phyloP scores from a whole-genome alignment of 2,113 vertebrate species.

The Todiramphus saurophagus region DNA sequence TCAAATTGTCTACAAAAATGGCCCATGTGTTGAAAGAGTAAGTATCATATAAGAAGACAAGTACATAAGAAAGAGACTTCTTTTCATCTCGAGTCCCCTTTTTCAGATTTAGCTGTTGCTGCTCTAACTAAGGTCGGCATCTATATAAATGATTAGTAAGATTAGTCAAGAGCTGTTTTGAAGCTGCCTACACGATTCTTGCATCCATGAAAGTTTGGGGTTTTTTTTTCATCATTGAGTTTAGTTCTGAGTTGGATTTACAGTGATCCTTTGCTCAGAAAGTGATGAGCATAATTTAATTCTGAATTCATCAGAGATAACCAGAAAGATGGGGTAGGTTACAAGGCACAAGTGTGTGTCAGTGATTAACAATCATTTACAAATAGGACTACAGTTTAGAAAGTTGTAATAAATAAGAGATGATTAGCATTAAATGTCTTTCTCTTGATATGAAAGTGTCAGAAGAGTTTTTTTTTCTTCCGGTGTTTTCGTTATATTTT shows the following conservation, averaged over 20 bases:
- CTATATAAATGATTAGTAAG: conserved; percentile 56
- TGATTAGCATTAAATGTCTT: background rate
- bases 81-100: conserved; percentile 20
- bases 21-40: conserved; percentile 63
- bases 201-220: background rate
- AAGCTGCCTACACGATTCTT: conserved; percentile 43
- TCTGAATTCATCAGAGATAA: conserved; percentile 4
- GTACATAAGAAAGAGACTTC: conserved; percentile 46
- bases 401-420: conserved; percentile 29
- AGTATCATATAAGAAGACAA: conserved; percentile 43
- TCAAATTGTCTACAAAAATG: conserved; percentile 64
- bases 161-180: conserved; percentile 58
- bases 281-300: background rate
- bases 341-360: background rate
- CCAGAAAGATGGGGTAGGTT: background rate
- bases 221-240: background rate
- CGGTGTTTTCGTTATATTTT: background rate
- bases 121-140: conserved; percentile 42
- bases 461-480: background rate
- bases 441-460: background rate
- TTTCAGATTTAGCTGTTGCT: conserved; percentile 51
- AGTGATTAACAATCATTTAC: background rate
- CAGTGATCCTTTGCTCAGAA: conserved; percentile 3
- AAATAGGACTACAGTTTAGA: background rate
- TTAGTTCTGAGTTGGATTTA: conserved; percentile 3